Evolutionary conservation across 2,797 vertebrate species (phyloP).

Genomic region (Paguma larvata): DNA sequence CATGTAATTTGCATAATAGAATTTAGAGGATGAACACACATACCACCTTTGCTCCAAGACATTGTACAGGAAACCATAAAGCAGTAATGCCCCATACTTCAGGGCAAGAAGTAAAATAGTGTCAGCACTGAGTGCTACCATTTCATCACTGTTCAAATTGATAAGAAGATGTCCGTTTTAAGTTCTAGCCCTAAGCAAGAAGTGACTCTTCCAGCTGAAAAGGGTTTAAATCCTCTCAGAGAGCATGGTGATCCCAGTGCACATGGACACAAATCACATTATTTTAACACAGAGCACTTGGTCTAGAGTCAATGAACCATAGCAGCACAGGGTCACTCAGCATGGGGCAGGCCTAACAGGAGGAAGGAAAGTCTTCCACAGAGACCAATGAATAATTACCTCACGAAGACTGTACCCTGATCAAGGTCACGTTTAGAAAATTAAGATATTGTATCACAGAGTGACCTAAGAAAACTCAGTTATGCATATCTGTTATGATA

Average conservation of each 20-base stretch:
- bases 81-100: not conserved
- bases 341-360: not conserved
- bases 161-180: not conserved
- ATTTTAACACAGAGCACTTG: not conserved
- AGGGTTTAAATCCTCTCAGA: not conserved
- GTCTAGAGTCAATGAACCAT: not conserved
- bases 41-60: not conserved
- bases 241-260: not conserved
- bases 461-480: constrained; percentile 7
- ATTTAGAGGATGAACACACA: not conserved
- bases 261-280: not conserved
- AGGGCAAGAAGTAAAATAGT: not conserved
- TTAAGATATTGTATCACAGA: not conserved
- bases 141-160: not conserved
- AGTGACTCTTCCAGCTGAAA: not conserved
- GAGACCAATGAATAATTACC: constrained; percentile 14
- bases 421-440: constrained; percentile 21
- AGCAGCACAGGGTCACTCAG: not conserved
- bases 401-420: not conserved
- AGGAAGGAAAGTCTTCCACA: not conserved
- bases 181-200: not conserved
- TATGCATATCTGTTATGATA: not conserved
- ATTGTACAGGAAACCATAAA: not conserved
- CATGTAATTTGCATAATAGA: not conserved
- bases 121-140: not conserved